These are phyloP conservation scores for Diabrotica virgifera DNA, from an alignment of 1,140 invertebrate species.

Conservation along the genomic window DNA sequence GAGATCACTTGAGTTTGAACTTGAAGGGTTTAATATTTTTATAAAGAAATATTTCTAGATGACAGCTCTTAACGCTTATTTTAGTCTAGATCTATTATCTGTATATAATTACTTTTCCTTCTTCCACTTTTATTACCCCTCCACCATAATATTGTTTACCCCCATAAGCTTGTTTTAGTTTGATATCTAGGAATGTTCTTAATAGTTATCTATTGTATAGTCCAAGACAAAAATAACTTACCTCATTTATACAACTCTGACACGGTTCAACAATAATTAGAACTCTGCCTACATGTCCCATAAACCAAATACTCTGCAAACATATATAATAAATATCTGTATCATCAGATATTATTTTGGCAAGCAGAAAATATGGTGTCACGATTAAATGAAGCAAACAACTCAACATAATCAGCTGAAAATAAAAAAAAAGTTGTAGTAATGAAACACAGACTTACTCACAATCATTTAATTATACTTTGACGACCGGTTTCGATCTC, in stretches of 20 bases:
- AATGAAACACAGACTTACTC: too few species aligned
- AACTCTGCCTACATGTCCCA: conserved; percentile 7
- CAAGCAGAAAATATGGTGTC: conserved; percentile 9
- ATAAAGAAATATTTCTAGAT: not conserved
- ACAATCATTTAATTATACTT: too few species aligned
- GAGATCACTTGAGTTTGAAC: too few species aligned
- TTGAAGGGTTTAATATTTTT: not conserved
- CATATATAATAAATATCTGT: not conserved
- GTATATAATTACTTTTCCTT: too few species aligned
- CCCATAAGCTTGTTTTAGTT: too few species aligned
- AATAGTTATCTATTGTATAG: too few species aligned
- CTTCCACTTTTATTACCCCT: too few species aligned
- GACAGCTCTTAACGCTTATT: not conserved
- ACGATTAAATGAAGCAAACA: conserved; percentile 15
- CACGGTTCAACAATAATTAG: conserved; percentile 19
- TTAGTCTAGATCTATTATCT: too few species aligned
- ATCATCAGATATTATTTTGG: not conserved
- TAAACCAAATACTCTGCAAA: conserved; percentile 3
- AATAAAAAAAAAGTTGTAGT: conserved; percentile 6
- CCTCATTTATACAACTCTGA: conserved; percentile 11
- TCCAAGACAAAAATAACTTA: not conserved
- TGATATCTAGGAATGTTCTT: too few species aligned
- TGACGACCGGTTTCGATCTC: too few species aligned
- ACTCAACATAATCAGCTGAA: conserved; percentile 12
- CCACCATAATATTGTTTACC: too few species aligned